Percentiles rank a stretch among this genome's conserved stretches.
These are phyloP conservation scores for Potamilus streckersoni DNA, from an alignment of 1,140 invertebrate genomes.

Conservation along the genomic window DNA sequence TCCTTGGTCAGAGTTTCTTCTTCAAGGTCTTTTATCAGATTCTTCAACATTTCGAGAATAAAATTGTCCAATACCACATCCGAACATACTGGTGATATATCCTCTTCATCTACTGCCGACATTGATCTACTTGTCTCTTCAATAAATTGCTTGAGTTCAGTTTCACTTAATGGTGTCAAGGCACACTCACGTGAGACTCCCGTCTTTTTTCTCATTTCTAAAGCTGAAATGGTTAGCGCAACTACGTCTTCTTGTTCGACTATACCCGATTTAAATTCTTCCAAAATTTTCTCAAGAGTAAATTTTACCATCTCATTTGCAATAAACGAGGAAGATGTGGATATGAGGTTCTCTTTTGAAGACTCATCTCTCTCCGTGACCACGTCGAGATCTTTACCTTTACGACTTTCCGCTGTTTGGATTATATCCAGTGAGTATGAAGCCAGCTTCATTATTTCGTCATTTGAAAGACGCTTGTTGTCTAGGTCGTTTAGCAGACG, in stretches of 20 bases:
- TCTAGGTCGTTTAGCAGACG: constrained; percentile 32
- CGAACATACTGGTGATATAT: constrained; percentile 15
- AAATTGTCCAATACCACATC: constrained; percentile 30
- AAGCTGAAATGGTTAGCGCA: constrained; percentile 17
- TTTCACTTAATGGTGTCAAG: constrained; percentile 4
- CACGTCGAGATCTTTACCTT: not conserved
- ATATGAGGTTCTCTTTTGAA: constrained; percentile 1
- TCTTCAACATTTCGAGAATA: constrained; percentile 15
- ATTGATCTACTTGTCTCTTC: constrained; percentile 4
- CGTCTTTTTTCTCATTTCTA: not conserved
- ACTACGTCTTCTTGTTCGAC: constrained; percentile 28
- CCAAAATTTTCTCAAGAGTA: constrained; percentile 28
- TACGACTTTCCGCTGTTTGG: constrained; percentile 4
- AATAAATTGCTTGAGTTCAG: constrained; percentile 16
- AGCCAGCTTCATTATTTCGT: constrained; percentile 29
- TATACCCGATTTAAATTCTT: constrained; percentile 18
- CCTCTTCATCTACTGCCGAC: constrained; percentile 8
- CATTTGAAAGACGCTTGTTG: constrained; percentile 12
- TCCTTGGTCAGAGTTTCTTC: constrained; percentile 20
- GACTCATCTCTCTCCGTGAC: not conserved
- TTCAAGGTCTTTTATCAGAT: constrained; percentile 20
- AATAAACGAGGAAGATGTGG: constrained; percentile 24
- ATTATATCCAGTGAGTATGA: constrained; percentile 25
- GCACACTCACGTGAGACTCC: not conserved
- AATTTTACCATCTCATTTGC: constrained; percentile 32